Conservation (phyloP, 2,113 vertebrate genomes). For the Amphiprion percula region DNA sequence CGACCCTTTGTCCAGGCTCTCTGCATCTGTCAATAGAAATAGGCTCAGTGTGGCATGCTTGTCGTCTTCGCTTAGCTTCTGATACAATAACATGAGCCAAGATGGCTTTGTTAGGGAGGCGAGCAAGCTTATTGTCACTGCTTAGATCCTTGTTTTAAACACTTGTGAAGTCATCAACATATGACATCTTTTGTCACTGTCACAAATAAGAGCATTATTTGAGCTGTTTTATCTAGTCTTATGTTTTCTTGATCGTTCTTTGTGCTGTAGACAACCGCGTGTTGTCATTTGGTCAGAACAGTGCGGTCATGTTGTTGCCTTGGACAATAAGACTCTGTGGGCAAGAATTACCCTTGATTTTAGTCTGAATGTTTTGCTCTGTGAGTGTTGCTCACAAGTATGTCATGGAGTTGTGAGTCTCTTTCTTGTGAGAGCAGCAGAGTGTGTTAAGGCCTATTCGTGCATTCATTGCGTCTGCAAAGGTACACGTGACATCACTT, state of each 20-base stretch:
- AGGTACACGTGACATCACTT: no score
- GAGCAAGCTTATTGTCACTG: constrained; percentile 8
- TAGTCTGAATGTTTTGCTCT: constrained; percentile 31
- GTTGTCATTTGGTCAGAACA: neutral
- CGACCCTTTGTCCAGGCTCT: constrained; percentile 52
- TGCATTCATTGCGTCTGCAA: no score
- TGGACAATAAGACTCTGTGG: constrained; percentile 48
- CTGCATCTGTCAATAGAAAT: constrained; percentile 72
- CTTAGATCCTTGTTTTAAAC: constrained; percentile 27
- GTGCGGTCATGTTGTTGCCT: neutral
- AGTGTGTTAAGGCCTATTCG: no score
- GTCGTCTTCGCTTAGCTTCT: constrained; percentile 67
- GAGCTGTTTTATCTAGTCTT: neutral
- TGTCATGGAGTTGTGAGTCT: constrained; percentile 1
- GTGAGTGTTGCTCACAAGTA: constrained; percentile 17
- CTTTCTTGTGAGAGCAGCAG: constrained; percentile 11
- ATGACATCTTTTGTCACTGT: neutral
- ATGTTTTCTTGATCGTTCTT: constrained; percentile 11
- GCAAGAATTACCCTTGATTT: neutral
- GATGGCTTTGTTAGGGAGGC: constrained; percentile 43
- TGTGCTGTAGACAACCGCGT: constrained; percentile 15
- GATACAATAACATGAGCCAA: constrained; percentile 41
- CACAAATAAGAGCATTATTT: neutral
- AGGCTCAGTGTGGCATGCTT: constrained; percentile 41
- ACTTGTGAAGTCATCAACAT: neutral